Evolutionary conservation across 2,888 invertebrate species (phyloP).

Genomic region (Conus canariensis): DNA sequence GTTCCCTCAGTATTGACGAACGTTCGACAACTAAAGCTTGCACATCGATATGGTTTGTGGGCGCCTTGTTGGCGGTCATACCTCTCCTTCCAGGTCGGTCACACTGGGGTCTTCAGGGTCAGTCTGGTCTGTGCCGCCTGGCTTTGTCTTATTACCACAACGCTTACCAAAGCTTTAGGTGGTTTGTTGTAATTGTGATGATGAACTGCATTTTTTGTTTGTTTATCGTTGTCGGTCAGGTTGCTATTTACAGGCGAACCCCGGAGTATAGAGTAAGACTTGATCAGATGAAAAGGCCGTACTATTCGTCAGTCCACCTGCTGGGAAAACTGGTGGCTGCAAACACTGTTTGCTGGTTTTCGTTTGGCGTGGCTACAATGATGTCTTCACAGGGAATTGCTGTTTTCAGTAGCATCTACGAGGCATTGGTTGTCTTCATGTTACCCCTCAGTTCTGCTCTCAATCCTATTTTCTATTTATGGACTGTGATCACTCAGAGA

Average conservation of each 20-base stretch:
- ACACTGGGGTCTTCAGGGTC: neutral
- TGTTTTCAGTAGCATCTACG: neutral
- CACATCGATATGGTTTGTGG: neutral
- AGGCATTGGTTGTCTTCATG: neutral
- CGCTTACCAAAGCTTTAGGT: neutral
- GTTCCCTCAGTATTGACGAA: neutral
- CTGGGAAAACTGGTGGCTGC: no score
- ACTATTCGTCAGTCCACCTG: neutral
- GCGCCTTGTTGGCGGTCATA: neutral
- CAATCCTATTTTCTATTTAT: neutral
- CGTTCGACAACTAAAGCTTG: no score
- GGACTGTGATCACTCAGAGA: neutral
- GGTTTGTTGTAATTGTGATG: neutral
- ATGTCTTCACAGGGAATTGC: neutral
- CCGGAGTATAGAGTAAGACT: neutral
- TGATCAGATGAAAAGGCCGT: neutral
- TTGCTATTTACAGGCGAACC: neutral
- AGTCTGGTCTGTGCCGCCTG: neutral
- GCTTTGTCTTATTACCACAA: neutral
- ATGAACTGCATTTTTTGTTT: neutral
- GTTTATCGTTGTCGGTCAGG: neutral
- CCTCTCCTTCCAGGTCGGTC: neutral
- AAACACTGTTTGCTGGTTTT: neutral
- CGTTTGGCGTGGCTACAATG: neutral
- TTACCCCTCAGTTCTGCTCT: neutral